phyloP scores from a whole-genome alignment of 2,797 vertebrate genomes.

The Ctenochaetus hawaiiensis region DNA sequence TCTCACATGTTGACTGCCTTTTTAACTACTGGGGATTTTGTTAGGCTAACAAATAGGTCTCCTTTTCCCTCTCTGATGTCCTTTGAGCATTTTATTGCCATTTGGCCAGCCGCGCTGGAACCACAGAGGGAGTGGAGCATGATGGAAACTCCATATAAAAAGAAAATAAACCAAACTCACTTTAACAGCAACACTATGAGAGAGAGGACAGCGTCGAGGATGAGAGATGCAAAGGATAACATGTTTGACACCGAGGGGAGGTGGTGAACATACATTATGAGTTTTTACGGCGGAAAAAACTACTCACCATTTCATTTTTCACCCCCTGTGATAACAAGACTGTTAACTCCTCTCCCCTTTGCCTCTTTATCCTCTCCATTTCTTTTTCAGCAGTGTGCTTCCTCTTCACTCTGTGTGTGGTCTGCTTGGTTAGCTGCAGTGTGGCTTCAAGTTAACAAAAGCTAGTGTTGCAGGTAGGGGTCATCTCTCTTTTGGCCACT shows the following conservation, averaged over 20 bases:
- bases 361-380: constrained; percentile 41
- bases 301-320: constrained; percentile 60
- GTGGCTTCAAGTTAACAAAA: constrained; percentile 55
- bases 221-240: constrained; percentile 56
- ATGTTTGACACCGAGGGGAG: constrained; percentile 48
- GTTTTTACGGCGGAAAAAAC: constrained; percentile 65
- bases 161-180: constrained; percentile 79
- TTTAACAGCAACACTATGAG: constrained; percentile 68
- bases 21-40: constrained; percentile 66
- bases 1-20: constrained; percentile 54
- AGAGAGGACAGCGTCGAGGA: constrained; percentile 39
- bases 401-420: constrained; percentile 71
- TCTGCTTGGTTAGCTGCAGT: constrained; percentile 59
- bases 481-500: constrained; percentile 45
- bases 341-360: constrained; percentile 60
- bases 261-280: constrained; percentile 48
- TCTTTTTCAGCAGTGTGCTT: constrained; percentile 33
- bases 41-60: constrained; percentile 76
- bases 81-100: constrained; percentile 80
- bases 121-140: constrained; percentile 78
- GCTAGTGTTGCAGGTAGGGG: constrained; percentile 58
- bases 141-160: constrained; percentile 82
- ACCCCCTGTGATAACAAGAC: constrained; percentile 69
- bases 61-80: constrained; percentile 78
- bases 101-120: constrained; percentile 84